phyloP scores from a whole-genome alignment of 2,888 invertebrate species.

The Amiota minor region DNA sequence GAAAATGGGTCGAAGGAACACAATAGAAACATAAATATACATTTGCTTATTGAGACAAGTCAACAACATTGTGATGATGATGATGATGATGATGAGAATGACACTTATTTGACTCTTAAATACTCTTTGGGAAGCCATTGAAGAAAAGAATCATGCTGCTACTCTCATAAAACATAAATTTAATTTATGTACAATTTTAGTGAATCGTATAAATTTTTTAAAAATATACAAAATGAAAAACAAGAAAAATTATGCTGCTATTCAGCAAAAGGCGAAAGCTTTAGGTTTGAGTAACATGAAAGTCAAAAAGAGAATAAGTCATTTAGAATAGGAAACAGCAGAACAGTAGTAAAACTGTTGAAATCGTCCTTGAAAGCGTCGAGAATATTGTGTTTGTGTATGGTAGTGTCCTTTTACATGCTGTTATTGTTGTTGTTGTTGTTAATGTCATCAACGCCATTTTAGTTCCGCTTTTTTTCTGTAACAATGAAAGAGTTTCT shows the following conservation, averaged over 20 bases:
- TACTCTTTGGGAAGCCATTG: not conserved
- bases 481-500: not conserved
- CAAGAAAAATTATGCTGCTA: conserved; percentile 43
- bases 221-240: conserved; percentile 23
- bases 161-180: conserved; percentile 66
- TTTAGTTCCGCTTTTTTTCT: conserved; percentile 10
- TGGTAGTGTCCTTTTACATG: not conserved
- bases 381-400: conserved; percentile 24
- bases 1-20: conserved; percentile 41
- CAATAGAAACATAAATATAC: conserved; percentile 36
- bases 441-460: conserved; percentile 27
- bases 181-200: conserved; percentile 68
- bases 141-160: conserved; percentile 11
- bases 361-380: conserved; percentile 61
- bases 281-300: too few relatives aligned
- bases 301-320: too few relatives aligned
- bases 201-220: conserved; percentile 64
- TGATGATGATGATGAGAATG: not conserved
- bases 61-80: not conserved
- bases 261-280: conserved; percentile 46
- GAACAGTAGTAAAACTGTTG: conserved; percentile 34
- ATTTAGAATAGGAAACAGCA: conserved; percentile 6
- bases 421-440: conserved; percentile 38
- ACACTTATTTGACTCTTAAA: not conserved
- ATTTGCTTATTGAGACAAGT: not conserved